A percentile compares a stretch with the other conserved stretches of the same genome.
phyloP scores from a whole-genome alignment of 1,140 invertebrate genomes.

The Camponotus floridanus region DNA sequence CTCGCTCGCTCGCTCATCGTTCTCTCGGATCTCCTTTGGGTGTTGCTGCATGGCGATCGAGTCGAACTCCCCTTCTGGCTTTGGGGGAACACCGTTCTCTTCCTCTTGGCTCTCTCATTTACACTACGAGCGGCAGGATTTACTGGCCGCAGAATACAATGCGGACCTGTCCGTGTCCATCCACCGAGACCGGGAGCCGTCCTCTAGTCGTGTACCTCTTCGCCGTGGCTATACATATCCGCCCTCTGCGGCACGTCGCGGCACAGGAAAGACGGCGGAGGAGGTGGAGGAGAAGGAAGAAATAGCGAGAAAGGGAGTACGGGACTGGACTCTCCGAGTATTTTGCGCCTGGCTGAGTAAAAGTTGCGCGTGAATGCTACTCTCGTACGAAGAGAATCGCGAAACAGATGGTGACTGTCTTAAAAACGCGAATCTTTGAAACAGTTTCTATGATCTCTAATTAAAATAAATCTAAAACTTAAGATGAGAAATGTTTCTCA shows the following conservation, averaged over 20 bases:
- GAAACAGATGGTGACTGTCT: constrained; percentile 53
- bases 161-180: constrained; percentile 85
- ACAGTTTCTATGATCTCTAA: background rate
- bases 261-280: constrained; percentile 18
- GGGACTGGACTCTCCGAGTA: constrained; percentile 38
- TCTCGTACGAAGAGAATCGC: constrained; percentile 56
- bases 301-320: constrained; percentile 14
- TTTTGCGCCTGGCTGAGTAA: constrained; percentile 58
- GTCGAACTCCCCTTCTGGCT: constrained; percentile 67
- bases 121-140: constrained; percentile 84
- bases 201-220: constrained; percentile 80
- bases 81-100: constrained; percentile 27
- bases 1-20: constrained; percentile 23
- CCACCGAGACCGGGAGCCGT: constrained; percentile 81
- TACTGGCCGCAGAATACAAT: constrained; percentile 86
- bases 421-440: constrained; percentile 25
- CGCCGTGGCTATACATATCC: constrained; percentile 82
- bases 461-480: background rate
- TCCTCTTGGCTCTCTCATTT: constrained; percentile 83
- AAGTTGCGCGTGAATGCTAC: constrained; percentile 44
- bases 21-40: constrained; percentile 52
- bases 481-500: background rate
- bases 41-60: constrained; percentile 42
- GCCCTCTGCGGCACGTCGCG: constrained; percentile 57
- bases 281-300: background rate